phyloP scores from a whole-genome alignment of 64 coral and sea anemone species.

The Stylophora pistillata region DNA sequence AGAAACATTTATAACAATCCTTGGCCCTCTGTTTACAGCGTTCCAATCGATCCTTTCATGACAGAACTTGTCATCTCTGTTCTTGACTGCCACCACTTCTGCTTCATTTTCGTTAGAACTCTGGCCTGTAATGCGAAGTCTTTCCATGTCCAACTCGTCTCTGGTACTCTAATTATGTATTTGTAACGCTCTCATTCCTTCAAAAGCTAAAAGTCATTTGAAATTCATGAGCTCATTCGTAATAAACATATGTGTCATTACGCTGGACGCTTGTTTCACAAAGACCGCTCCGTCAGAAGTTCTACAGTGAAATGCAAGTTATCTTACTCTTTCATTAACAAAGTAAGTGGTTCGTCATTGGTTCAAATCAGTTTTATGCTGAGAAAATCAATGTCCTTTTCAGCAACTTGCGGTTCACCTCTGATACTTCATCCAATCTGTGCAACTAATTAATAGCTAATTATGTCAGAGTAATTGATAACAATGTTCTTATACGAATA shows the following conservation, averaged over 20 bases:
- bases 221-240: constrained; percentile 13
- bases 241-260: neutral
- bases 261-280: neutral
- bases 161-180: neutral
- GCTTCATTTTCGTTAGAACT: neutral
- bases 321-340: neutral
- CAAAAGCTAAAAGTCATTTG: constrained; percentile 13
- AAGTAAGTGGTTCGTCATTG: neutral
- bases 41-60: neutral
- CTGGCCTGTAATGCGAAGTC: neutral
- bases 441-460: constrained; percentile 5
- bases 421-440: neutral
- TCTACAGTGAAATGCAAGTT: neutral
- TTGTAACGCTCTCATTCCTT: neutral
- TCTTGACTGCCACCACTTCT: neutral
- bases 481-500: neutral
- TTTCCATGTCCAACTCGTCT: neutral
- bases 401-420: constrained; percentile 10
- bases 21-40: constrained; percentile 40
- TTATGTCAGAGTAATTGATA: constrained; percentile 41
- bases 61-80: neutral
- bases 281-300: neutral
- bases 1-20: constrained; percentile 88
- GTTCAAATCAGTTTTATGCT: neutral
- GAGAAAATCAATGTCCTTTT: constrained; percentile 8